phyloP scores from a whole-genome alignment of 2,888 invertebrate species.

The Pandemis heparana region DNA sequence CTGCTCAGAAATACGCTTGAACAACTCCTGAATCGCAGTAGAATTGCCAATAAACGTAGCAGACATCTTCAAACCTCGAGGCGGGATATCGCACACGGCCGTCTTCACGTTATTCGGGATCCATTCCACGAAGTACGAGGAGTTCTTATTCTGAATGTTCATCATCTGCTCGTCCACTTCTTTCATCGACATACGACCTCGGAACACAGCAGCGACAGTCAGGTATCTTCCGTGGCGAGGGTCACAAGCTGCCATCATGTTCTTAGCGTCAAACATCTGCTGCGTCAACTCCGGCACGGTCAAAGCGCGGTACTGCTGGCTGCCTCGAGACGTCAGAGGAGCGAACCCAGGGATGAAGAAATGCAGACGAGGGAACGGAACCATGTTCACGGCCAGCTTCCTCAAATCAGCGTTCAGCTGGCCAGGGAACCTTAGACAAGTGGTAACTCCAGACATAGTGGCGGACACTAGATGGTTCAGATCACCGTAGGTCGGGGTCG shows the following conservation, averaged over 20 bases:
- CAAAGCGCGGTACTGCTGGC: conserved; percentile 90
- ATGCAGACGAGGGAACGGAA: conserved; percentile 87
- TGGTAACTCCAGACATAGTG: conserved; percentile 91
- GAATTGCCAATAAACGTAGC: conserved; percentile 92
- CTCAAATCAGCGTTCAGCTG: conserved; percentile 86
- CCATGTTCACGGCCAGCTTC: conserved; percentile 93
- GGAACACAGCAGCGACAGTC: conserved; percentile 92
- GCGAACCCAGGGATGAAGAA: conserved; percentile 76
- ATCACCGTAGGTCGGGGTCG: conserved; percentile 78
- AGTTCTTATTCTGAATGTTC: conserved; percentile 88
- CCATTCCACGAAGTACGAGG: conserved; percentile 89
- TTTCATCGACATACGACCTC: conserved; percentile 94
- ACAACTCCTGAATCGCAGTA: conserved; percentile 91
- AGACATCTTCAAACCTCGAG: conserved; percentile 88
- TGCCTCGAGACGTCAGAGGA: conserved; percentile 88
- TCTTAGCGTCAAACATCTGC: conserved; percentile 94
- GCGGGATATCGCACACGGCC: conserved; percentile 89
- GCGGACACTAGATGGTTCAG: conserved; percentile 88
- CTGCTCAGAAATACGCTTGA: conserved; percentile 91
- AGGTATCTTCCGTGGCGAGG: conserved; percentile 92
- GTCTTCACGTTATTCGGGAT: conserved; percentile 89
- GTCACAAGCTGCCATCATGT: conserved; percentile 96
- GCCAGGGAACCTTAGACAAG: conserved; percentile 85
- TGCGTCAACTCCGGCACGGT: conserved; percentile 84
- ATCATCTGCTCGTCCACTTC: conserved; percentile 91